Conservation (phyloP, 2,797 vertebrate species). For the Poliocrania exsul region DNA sequence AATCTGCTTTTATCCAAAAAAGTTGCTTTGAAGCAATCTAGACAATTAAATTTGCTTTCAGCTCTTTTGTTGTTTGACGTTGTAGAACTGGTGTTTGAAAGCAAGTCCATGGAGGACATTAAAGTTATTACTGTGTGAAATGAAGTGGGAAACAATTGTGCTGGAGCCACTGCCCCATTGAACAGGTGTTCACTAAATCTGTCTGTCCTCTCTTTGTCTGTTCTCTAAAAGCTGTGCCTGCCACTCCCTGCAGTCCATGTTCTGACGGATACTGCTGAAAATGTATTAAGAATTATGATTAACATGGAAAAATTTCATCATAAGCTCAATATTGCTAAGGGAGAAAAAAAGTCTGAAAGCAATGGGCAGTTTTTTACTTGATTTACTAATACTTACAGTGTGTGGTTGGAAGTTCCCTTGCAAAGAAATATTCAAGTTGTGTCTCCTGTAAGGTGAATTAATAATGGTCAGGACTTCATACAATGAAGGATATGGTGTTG, state of each 20-base stretch:
- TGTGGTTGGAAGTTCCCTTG: neutral
- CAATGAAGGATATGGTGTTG: neutral
- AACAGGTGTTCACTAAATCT: constrained; percentile 65
- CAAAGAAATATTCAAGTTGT: constrained; percentile 13
- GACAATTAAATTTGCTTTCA: constrained; percentile 23
- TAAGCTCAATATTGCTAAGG: neutral
- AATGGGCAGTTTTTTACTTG: neutral
- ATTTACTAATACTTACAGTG: neutral
- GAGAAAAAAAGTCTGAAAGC: neutral
- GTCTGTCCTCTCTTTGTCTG: constrained; percentile 35
- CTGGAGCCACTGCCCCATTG: constrained; percentile 49
- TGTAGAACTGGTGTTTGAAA: constrained; percentile 37
- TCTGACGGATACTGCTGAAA: neutral
- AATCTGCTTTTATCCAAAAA: neutral
- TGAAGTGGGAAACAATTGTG: constrained; percentile 59
- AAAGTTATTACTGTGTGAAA: constrained; percentile 68
- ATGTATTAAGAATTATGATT: neutral
- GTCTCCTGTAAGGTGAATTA: neutral
- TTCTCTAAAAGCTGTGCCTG: neutral
- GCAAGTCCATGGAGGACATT: neutral
- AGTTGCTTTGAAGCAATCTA: neutral
- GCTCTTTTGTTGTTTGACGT: neutral
- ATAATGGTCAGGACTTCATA: neutral
- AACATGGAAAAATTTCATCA: neutral
- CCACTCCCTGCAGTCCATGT: neutral